Evolutionary conservation across 2,888 invertebrate species (phyloP).

Genomic region (Leucophora obtusa): DNA sequence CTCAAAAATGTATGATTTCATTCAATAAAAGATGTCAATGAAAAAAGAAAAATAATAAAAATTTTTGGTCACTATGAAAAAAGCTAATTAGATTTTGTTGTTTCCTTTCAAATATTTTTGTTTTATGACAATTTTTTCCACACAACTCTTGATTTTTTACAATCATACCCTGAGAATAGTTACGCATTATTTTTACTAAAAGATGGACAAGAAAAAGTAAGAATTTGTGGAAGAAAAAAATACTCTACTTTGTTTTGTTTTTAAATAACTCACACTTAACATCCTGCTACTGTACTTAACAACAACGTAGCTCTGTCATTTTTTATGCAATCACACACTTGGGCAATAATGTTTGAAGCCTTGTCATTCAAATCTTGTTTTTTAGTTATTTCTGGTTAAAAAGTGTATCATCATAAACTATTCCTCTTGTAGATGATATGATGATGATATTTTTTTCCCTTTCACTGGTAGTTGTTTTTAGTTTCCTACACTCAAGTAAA

Average conservation of each 20-base stretch:
- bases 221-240: not conserved
- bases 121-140: not conserved
- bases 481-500: too few species aligned
- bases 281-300: conserved; percentile 14
- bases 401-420: conserved; percentile 51
- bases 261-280: conserved; percentile 33
- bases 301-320: not conserved
- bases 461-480: conserved; percentile 6
- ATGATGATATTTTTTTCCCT: not conserved
- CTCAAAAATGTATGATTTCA: conserved; percentile 1
- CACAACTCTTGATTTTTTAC: not conserved
- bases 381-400: conserved; percentile 14
- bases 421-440: conserved; percentile 20
- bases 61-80: conserved; percentile 21
- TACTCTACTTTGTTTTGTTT: not conserved
- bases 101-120: not conserved
- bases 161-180: not conserved
- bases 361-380: conserved; percentile 11
- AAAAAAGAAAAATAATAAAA: conserved; percentile 2
- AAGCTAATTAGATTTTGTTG: conserved; percentile 42
- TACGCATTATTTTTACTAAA: conserved; percentile 24
- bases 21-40: not conserved
- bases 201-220: not conserved
- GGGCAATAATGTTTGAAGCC: conserved; percentile 13
- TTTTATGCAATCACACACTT: not conserved